Conservation (phyloP, 37 sponge, comb jelly and placozoan genomes). For the Petrosia ficiformis region DNA sequence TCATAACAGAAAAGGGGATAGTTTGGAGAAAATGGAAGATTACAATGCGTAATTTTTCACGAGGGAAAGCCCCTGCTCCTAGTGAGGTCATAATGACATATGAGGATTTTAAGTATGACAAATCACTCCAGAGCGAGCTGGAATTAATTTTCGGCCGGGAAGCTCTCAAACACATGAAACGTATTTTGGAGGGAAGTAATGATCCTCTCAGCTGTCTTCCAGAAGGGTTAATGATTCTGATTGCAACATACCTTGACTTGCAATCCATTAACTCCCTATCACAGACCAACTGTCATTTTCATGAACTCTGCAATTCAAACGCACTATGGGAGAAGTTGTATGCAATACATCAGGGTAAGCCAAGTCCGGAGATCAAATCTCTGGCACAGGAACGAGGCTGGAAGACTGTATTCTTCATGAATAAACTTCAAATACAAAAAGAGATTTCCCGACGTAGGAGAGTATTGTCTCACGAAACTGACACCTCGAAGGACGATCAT, state of each 20-base stretch:
- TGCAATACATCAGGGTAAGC: constrained; percentile 36
- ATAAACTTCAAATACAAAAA: constrained; percentile 89
- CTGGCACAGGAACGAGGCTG: constrained; percentile 83
- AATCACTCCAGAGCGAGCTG: constrained; percentile 52
- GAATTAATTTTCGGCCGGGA: constrained; percentile 55
- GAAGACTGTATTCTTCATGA: constrained; percentile 96
- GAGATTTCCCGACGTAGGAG: constrained; percentile 71
- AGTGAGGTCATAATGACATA: constrained; percentile 38
- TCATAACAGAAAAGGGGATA: constrained; percentile 88
- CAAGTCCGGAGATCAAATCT: constrained; percentile 54
- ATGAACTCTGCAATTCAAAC: constrained; percentile 62
- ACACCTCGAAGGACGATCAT: neutral
- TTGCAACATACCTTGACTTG: constrained; percentile 67
- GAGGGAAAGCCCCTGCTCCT: constrained; percentile 36
- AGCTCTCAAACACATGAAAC: constrained; percentile 21
- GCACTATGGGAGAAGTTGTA: constrained; percentile 78
- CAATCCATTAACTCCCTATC: constrained; percentile 61
- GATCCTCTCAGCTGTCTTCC: constrained; percentile 66
- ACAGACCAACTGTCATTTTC: constrained; percentile 56
- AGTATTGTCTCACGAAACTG: neutral
- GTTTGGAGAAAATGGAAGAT: constrained; percentile 87
- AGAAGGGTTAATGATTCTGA: constrained; percentile 23
- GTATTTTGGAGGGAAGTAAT: constrained; percentile 18
- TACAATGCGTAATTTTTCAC: constrained; percentile 49
- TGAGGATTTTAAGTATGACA: constrained; percentile 53